Evolutionary conservation across 2,888 invertebrate species (phyloP), one percentile per base, ranked within the genome.

Genomic region (Eupsilia transversa): DNA sequence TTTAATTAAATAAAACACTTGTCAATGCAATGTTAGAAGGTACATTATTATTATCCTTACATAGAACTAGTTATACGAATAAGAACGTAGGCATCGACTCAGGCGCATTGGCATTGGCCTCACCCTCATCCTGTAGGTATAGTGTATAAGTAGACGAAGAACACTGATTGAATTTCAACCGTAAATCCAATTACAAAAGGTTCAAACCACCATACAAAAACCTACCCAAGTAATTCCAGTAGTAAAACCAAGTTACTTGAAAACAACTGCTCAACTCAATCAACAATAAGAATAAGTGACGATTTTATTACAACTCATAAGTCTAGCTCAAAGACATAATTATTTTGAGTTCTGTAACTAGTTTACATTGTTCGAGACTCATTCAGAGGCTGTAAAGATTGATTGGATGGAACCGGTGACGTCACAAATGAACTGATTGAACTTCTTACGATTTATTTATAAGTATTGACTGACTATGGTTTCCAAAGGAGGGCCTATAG

Each of bases 331-430:
- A 30, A 59, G 23, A 77, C 20, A n/a, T 66, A 66, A 78, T 80
- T 67, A 78, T 59, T 69, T 46, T 30, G 41, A 67, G 30, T 49
- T 52, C 30, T 57, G n/a, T 43, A 67, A 67, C 74, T 61, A 61
- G 66, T 80, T 78, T 17, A 20, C 46, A 63, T 74, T 78, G 66
- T 78, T 67, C 60, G 43, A 38, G 14, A 67, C 52, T 61, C 35
- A 7, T 63, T 74, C 33, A 57, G 54, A 30, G 54, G 61, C 61
- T 52, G 56, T 80, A 61, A 63, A 63, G n/a, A 74, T 56, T 66
- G 74, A 66, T 78, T 73, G 60, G 54, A 77, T 59, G 27, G 38
- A 33, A 10, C 17, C n/a, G 41, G 4, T 72, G 72, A 79, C 35
- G 49, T 72, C 72, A 59, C 12, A 17, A 1, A 3, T 30, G 33